Evolutionary conservation across 2,888 invertebrate genomes (phyloP).

Genomic region (Ophion ventricosus): DNA sequence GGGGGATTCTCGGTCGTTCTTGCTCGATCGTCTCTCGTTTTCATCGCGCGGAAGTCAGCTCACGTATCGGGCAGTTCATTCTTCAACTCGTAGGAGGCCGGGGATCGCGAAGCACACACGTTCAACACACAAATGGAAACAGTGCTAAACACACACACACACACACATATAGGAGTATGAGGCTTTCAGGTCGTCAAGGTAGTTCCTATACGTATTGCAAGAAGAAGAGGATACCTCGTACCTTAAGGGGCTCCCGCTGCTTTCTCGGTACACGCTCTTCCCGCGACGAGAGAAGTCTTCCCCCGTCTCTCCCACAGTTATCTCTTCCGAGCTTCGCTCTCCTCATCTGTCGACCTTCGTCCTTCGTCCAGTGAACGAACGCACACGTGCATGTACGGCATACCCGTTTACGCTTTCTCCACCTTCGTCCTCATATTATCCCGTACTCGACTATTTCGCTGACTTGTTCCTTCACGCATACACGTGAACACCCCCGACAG

Average conservation of each 20-base stretch:
- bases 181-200: conserved; percentile 58
- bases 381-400: not conserved
- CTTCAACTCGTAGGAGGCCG: conserved; percentile 72
- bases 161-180: conserved; percentile 24
- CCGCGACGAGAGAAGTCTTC: conserved; percentile 68
- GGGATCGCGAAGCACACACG: conserved; percentile 44
- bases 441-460: conserved; percentile 43
- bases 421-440: conserved; percentile 54
- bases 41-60: conserved; percentile 70
- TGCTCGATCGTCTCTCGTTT: conserved; percentile 48
- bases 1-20: conserved; percentile 54
- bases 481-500: conserved; percentile 55
- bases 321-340: conserved; percentile 41
- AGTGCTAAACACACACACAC: conserved; percentile 15
- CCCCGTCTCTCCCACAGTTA: conserved; percentile 55
- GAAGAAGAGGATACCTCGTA: conserved; percentile 71
- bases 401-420: conserved; percentile 47
- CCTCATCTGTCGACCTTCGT: conserved; percentile 57
- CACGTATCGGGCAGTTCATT: conserved; percentile 76
- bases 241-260: conserved; percentile 75
- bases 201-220: conserved; percentile 53
- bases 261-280: conserved; percentile 71
- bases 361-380: conserved; percentile 47
- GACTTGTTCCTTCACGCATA: not conserved
- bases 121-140: conserved; percentile 17